Conservation (phyloP, 1,140 invertebrate species). For the Megalonaias nervosa region DNA sequence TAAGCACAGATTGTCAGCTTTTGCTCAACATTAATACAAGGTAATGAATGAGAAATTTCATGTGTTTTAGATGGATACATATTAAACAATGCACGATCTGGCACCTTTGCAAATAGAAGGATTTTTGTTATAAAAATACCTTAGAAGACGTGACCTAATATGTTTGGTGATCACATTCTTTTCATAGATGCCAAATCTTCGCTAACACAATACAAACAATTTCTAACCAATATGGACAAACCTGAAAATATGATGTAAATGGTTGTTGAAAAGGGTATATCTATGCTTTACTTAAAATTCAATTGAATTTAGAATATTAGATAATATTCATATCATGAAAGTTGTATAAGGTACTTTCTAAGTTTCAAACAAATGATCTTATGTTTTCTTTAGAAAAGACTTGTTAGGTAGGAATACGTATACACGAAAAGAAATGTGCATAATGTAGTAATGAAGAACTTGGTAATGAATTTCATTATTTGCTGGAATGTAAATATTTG, state of each 20-base stretch:
- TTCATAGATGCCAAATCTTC: too few species aligned
- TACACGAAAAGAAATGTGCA: background rate
- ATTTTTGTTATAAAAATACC: too few species aligned
- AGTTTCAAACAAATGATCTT: conserved; percentile 3
- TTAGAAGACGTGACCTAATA: too few species aligned
- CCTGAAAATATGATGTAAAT: background rate
- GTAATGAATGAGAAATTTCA: too few species aligned
- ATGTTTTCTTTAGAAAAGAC: conserved; percentile 8
- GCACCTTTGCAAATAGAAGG: too few species aligned
- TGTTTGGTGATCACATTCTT: too few species aligned
- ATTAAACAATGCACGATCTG: too few species aligned
- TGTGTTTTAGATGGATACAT: too few species aligned
- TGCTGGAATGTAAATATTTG: too few species aligned
- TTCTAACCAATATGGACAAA: background rate
- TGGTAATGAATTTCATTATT: too few species aligned
- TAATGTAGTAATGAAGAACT: background rate
- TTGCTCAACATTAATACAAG: too few species aligned
- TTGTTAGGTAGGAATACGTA: background rate
- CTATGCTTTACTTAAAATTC: conserved; percentile 1
- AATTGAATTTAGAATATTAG: conserved; percentile 7
- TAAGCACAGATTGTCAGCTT: too few species aligned
- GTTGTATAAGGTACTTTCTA: background rate
- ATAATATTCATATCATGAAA: background rate
- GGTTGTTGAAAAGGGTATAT: background rate
- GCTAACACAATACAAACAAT: background rate